Evolutionary conservation across 2,888 invertebrate genomes (phyloP).

Genomic region (Ectemnius continuus): DNA sequence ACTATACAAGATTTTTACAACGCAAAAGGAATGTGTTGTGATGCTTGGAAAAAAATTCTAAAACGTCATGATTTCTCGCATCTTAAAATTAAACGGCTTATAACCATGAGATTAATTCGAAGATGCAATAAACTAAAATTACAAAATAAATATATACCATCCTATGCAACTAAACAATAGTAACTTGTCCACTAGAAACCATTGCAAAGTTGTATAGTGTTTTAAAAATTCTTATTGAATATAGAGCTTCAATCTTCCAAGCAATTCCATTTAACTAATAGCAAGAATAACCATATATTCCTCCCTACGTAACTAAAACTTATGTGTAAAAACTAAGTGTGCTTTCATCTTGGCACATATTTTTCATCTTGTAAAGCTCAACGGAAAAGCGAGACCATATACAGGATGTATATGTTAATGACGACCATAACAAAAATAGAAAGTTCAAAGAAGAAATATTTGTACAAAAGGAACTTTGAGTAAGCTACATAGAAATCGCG

Average conservation of each 20-base stretch:
- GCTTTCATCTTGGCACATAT: constrained; percentile 29
- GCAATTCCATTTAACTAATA: constrained; percentile 20
- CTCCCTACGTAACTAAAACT: constrained; percentile 24
- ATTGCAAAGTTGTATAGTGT: constrained; percentile 61
- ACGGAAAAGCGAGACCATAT: constrained; percentile 28
- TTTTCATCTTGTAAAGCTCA: constrained; percentile 26
- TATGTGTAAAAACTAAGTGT: constrained; percentile 43
- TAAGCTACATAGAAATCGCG: constrained; percentile 38
- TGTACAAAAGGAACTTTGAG: constrained; percentile 70
- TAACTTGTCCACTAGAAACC: constrained; percentile 64
- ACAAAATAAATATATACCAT: constrained; percentile 27
- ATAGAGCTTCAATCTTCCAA: constrained; percentile 20
- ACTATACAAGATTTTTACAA: constrained; percentile 3
- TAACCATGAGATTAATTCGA: constrained; percentile 14
- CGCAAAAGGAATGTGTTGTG: neutral
- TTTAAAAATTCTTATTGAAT: constrained; percentile 9
- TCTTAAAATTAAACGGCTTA: constrained; percentile 20
- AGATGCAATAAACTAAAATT: constrained; percentile 16
- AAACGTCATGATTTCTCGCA: constrained; percentile 31
- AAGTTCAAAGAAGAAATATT: constrained; percentile 62
- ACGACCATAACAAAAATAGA: constrained; percentile 33
- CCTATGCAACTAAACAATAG: constrained; percentile 57
- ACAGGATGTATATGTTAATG: constrained; percentile 35
- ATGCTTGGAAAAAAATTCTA: constrained; percentile 17
- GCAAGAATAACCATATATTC: constrained; percentile 31